Conservation (phyloP, 2,797 vertebrate genomes). For the Sebastes trivittatus region DNA sequence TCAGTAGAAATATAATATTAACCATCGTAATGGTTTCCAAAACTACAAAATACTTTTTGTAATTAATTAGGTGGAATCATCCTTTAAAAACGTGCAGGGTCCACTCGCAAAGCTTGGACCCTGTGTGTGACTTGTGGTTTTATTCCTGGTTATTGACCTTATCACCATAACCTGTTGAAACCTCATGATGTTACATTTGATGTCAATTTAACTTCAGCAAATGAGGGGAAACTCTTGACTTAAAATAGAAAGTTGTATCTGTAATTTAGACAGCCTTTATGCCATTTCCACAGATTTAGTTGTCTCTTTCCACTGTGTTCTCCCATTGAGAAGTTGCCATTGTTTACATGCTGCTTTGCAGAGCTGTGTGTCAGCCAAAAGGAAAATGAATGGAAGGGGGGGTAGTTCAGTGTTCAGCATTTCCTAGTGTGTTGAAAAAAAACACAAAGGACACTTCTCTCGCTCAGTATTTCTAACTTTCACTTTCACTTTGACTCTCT, state of each 20-base stretch:
- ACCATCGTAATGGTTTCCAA: not conserved
- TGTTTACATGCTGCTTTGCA: not conserved
- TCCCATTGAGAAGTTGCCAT: not conserved
- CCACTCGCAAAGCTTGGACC: not conserved
- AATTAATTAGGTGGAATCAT: not conserved
- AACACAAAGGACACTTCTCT: not conserved
- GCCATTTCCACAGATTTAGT: not conserved
- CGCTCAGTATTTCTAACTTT: not conserved
- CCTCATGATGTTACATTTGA: not conserved
- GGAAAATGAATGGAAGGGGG: not conserved
- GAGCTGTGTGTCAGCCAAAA: slow-evolving; percentile 5
- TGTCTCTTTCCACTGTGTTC: not conserved
- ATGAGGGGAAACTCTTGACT: not conserved
- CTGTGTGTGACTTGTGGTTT: not conserved
- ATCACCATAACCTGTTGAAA: not conserved
- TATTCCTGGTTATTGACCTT: not conserved
- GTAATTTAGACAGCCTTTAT: not conserved
- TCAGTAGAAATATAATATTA: not conserved
- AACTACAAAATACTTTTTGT: not conserved
- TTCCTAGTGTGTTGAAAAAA: not conserved
- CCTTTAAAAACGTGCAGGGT: not conserved
- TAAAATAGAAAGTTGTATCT: not conserved
- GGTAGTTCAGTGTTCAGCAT: not conserved
- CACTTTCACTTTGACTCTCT: slow-evolving; percentile 9
- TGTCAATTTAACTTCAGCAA: not conserved